phyloP scores from a whole-genome alignment of 2,113 vertebrate species.

The Etheostoma spectabile region DNA sequence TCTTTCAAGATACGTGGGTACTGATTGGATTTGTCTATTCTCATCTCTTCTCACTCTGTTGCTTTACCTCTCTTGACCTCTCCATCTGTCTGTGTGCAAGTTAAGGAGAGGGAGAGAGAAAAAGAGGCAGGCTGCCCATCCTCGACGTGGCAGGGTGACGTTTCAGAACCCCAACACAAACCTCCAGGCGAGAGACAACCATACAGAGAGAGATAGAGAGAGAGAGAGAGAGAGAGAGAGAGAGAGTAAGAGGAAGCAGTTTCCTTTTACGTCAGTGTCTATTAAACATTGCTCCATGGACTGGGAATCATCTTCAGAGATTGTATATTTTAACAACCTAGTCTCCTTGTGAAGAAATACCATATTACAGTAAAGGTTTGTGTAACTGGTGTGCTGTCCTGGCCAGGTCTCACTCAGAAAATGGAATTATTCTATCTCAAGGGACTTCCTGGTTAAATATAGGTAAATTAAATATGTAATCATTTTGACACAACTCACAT shows the following conservation, averaged over 20 bases:
- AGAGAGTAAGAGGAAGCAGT: not conserved
- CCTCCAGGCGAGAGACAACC: slow-evolving; percentile 29
- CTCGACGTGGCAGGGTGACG: slow-evolving; percentile 80
- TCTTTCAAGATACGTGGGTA: no score
- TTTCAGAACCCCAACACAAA: slow-evolving; percentile 64
- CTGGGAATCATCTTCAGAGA: no score
- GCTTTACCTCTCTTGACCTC: slow-evolving; percentile 71
- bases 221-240: not conserved
- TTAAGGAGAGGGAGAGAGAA: not conserved
- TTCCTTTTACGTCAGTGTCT: slow-evolving; percentile 17
- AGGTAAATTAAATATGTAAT: no score
- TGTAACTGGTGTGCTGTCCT: no score
- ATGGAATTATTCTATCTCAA: no score
- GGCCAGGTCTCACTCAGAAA: no score
- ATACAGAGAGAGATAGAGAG: not conserved
- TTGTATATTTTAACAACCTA: no score
- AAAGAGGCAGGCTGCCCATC: slow-evolving; percentile 42
- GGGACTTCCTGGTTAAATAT: no score
- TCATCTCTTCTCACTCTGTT: not conserved
- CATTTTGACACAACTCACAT: not conserved
- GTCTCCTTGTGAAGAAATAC: no score
- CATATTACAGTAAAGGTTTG: no score
- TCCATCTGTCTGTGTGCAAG: slow-evolving; percentile 1
- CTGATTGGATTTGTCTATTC: no score
- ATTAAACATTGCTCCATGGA: not conserved